Evolutionary conservation across 2,113 vertebrate genomes (phyloP), one percentile per base, ranked within the genome.

Genomic region (Callipepla californica): DNA sequence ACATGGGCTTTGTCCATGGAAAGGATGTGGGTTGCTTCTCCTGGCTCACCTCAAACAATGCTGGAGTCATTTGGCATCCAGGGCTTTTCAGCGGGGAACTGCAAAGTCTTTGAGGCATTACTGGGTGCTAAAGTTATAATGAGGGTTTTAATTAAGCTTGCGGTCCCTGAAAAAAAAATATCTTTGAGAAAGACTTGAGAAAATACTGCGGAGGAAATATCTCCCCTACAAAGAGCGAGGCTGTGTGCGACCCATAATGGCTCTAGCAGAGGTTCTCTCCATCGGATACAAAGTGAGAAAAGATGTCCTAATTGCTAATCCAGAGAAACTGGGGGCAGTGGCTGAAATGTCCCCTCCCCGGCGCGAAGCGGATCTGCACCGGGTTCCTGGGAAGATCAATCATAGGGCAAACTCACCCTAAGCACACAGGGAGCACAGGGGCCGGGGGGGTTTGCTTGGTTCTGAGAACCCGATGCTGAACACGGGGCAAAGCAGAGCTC

Each of bases 261-360:
- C 42, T 88, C 91, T 96, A 91, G 44, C 96, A 95, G 94, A 96
- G 91, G 90, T 86, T 36, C 19, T 72, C 76, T 96, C 95, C 28
- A 3, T 61, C n/a, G 87, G 87, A 74, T 13, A 45, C 6, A 38
- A 61, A 78, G 96, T 95, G 89, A 96, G 96, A 90, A 91, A 93
- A 82, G 91, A 96, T 38, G 88, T 63, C 62, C 89, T 97, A 86
- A 97, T 96, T 87, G 89, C 89, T 79, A 95, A 96, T 94, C 95
- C 97, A 93, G 91, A 92, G 73, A 53, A 95, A 86, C 72, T 62
- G 0, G 1, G 67, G 81, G 92, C 61, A 17, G 53, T 4, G n/a
- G 78, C 51, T 6, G 3, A 82, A 51, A 74, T 21, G 68, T 88
- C 75, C 61, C 69, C 74, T 74, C 84, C 87, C 48, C 36, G 5